Evolutionary conservation across 1,140 invertebrate genomes (phyloP).

Genomic region (Eufriesea mexicana): DNA sequence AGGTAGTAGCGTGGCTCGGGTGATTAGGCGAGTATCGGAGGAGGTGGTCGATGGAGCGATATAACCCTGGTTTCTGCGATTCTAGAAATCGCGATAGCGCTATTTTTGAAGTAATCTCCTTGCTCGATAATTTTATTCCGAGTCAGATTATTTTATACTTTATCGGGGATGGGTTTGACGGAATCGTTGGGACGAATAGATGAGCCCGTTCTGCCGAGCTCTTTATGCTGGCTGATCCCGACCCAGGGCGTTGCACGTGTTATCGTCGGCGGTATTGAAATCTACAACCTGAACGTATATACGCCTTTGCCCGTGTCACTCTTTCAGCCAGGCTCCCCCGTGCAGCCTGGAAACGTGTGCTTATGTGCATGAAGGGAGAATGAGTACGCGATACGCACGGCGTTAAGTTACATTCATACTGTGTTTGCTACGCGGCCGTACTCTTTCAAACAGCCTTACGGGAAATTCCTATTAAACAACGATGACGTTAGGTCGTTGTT

Average conservation of each 20-base stretch:
- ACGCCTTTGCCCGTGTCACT: constrained; percentile 49
- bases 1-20: too few relatives aligned
- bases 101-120: too few relatives aligned
- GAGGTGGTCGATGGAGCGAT: too few relatives aligned
- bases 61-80: too few relatives aligned
- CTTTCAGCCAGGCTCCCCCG: constrained; percentile 47
- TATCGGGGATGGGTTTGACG: neutral
- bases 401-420: constrained; percentile 68
- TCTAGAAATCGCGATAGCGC: too few relatives aligned
- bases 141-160: too few relatives aligned
- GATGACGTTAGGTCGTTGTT: constrained; percentile 41
- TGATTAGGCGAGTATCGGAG: too few relatives aligned
- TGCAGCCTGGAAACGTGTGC: constrained; percentile 53
- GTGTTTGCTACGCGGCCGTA: constrained; percentile 55
- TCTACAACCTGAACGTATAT: constrained; percentile 41
- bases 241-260: constrained; percentile 34
- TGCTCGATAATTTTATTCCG: too few relatives aligned
- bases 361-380: constrained; percentile 51
- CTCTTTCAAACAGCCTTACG: constrained; percentile 43
- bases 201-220: neutral
- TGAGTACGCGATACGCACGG: constrained; percentile 61
- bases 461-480: constrained; percentile 39
- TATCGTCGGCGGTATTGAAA: constrained; percentile 57
- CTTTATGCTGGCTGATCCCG: constrained; percentile 2
- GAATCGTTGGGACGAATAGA: neutral